Conservation (phyloP, 2,888 invertebrate species). For the Heliconius aoede region DNA sequence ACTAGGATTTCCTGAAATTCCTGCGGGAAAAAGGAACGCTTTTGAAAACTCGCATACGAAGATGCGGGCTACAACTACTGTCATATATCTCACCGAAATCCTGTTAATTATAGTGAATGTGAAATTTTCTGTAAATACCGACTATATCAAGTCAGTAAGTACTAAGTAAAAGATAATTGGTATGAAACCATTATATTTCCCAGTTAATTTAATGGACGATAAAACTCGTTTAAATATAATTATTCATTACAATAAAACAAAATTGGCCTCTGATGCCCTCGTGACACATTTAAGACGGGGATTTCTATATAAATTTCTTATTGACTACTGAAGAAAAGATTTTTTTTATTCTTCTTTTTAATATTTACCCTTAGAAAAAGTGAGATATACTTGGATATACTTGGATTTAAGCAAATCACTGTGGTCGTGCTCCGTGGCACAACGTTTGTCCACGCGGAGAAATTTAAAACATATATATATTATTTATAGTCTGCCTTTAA, state of each 20-base stretch:
- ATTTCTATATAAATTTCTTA: not conserved
- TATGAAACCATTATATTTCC: slow-evolving; percentile 22
- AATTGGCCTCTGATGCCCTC: slow-evolving; percentile 5
- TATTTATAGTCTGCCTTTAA: not conserved
- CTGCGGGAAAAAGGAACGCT: too few relatives aligned
- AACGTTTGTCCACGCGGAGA: too few relatives aligned
- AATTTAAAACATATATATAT: too few relatives aligned
- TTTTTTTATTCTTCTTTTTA: not conserved
- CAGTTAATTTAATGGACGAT: slow-evolving; percentile 37
- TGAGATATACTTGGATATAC: not conserved
- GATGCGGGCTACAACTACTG: not conserved
- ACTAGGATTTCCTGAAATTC: too few relatives aligned
- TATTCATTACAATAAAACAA: slow-evolving; percentile 17
- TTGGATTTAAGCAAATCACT: too few relatives aligned
- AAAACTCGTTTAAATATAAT: slow-evolving; percentile 39
- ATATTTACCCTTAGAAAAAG: not conserved
- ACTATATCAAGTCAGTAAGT: not conserved
- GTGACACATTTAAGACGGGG: not conserved
- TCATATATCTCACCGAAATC: not conserved
- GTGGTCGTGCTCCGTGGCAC: too few relatives aligned
- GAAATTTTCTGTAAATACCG: not conserved
- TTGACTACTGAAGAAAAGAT: not conserved
- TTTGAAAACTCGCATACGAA: not conserved
- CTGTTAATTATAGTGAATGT: not conserved
- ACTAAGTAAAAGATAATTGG: slow-evolving; percentile 8